phyloP scores from a whole-genome alignment of 1,140 invertebrate species.

The Battus philenor region DNA sequence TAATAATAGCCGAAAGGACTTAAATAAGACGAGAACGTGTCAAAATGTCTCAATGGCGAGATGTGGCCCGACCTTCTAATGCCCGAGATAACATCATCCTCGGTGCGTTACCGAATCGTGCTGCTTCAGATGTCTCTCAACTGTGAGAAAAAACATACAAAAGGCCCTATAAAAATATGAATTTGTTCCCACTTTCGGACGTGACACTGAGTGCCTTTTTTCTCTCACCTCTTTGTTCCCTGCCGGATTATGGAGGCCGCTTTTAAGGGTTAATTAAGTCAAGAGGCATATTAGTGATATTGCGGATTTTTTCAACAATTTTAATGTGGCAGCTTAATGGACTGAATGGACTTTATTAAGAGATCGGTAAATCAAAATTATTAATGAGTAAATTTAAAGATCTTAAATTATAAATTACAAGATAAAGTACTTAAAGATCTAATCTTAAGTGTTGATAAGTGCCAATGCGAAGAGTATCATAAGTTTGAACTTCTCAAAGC shows the following conservation, averaged over 20 bases:
- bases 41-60: constrained; percentile 57
- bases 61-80: constrained; percentile 52
- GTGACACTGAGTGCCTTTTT: constrained; percentile 64
- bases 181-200: constrained; percentile 55
- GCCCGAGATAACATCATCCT: constrained; percentile 60
- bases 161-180: constrained; percentile 65
- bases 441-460: too few species aligned
- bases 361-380: too few species aligned
- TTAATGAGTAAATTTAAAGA: too few species aligned
- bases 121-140: constrained; percentile 57
- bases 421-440: too few species aligned
- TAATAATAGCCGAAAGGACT: constrained; percentile 41
- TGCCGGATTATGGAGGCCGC: constrained; percentile 43
- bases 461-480: too few species aligned
- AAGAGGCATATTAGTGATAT: constrained; percentile 42
- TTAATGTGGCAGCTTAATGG: too few species aligned
- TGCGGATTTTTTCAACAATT: constrained; percentile 47
- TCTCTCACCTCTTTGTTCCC: constrained; percentile 45
- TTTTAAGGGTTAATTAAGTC: constrained; percentile 66
- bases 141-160: constrained; percentile 72
- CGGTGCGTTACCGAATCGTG: constrained; percentile 64
- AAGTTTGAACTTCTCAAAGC: too few species aligned
- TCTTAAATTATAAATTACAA: too few species aligned
- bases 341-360: too few species aligned
- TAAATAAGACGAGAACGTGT: constrained; percentile 55